Evolutionary conservation across 2,888 invertebrate species (phyloP).

Genomic region (Panopea generosa): DNA sequence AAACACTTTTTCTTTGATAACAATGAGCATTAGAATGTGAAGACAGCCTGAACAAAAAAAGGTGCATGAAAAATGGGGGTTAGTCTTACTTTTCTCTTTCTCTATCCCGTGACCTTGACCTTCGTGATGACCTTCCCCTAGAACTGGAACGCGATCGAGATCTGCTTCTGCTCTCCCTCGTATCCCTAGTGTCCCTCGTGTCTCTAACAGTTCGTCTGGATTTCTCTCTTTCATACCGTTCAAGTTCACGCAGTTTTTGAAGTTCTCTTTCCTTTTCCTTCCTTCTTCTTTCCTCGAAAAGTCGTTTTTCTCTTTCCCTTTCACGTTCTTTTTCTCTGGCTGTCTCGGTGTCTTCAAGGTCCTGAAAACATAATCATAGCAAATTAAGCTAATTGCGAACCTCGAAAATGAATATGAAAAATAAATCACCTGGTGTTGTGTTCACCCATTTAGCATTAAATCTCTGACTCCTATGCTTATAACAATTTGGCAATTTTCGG

Average conservation of each 20-base stretch:
- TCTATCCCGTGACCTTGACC: constrained; percentile 79
- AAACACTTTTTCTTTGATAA: too few relatives aligned
- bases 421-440: too few relatives aligned
- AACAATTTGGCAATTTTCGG: too few relatives aligned
- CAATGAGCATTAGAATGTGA: too few relatives aligned
- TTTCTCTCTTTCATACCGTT: constrained; percentile 54
- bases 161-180: constrained; percentile 46
- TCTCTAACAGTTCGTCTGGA: constrained; percentile 14
- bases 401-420: too few relatives aligned
- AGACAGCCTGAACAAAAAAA: too few relatives aligned
- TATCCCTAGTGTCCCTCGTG: constrained; percentile 26
- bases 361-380: constrained; percentile 85
- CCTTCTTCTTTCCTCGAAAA: constrained; percentile 62
- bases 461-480: too few relatives aligned
- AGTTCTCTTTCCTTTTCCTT: constrained; percentile 72
- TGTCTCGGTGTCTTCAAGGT: constrained; percentile 87
- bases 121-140: constrained; percentile 85
- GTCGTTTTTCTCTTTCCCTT: constrained; percentile 83
- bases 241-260: constrained; percentile 85
- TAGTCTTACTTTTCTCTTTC: constrained; percentile 69
- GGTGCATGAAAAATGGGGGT: too few relatives aligned
- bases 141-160: constrained; percentile 74
- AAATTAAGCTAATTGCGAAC: too few relatives aligned
- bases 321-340: constrained; percentile 76
- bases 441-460: too few relatives aligned